Conservation (phyloP, 2,113 vertebrate genomes). For the Numida meleagris region DNA sequence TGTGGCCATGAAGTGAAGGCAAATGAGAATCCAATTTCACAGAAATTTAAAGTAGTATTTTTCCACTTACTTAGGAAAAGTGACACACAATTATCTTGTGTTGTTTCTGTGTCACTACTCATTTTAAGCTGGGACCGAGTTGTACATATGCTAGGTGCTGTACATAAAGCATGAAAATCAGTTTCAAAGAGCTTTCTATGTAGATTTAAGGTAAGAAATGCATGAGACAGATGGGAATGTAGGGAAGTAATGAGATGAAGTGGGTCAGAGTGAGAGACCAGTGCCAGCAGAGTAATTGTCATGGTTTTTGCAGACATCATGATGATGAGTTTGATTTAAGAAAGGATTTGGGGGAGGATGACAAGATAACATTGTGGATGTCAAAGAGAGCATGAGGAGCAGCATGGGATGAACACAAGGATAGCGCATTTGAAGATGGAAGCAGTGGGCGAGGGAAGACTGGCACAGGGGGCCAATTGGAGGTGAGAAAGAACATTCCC, state of each 20-base stretch:
- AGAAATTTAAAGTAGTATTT: not conserved
- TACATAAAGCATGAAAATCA: not conserved
- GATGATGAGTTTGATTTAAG: not conserved
- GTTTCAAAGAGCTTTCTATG: not conserved
- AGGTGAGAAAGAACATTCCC: slow-evolving; percentile 37
- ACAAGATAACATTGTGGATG: not conserved
- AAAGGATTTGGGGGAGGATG: not conserved
- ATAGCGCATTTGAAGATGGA: not conserved
- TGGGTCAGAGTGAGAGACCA: not conserved
- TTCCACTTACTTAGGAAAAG: not conserved
- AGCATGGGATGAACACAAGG: not conserved
- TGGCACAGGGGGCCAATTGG: slow-evolving; percentile 14
- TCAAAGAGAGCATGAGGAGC: not conserved
- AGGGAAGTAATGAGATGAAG: not conserved
- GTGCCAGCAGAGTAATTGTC: not conserved
- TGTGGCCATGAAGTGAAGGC: not conserved
- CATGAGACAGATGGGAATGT: not conserved
- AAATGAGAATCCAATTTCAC: not conserved
- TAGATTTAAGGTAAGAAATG: not conserved
- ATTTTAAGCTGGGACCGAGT: not conserved
- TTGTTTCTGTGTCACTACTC: not conserved
- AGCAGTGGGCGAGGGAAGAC: slow-evolving; percentile 24
- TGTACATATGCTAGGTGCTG: not conserved
- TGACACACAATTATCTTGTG: not conserved
- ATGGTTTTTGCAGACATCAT: not conserved